Percentiles rank a stretch among this genome's conserved stretches.
These are phyloP conservation scores for Manacus vitellinus DNA, from an alignment of 2,113 vertebrate species.

Conservation along the genomic window DNA sequence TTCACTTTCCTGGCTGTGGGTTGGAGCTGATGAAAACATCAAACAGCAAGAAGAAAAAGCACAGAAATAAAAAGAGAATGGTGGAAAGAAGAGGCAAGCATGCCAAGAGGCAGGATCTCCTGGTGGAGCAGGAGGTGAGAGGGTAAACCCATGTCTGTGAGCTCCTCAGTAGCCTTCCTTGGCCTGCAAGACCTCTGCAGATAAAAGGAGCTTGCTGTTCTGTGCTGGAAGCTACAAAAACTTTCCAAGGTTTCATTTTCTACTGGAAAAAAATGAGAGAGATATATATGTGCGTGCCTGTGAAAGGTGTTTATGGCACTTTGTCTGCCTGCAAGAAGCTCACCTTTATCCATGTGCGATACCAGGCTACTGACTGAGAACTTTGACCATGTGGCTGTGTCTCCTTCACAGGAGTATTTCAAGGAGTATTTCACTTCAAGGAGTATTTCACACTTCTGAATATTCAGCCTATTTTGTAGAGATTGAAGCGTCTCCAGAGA, in stretches of 20 bases:
- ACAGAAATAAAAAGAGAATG: background rate
- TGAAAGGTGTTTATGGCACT: background rate
- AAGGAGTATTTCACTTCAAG: background rate
- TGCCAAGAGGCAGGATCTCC: background rate
- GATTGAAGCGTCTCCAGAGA: background rate
- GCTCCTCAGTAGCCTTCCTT: background rate
- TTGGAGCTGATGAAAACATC: background rate
- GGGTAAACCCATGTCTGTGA: background rate
- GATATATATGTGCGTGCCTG: background rate
- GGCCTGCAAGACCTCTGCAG: background rate
- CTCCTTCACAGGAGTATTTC: background rate
- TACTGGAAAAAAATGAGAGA: background rate
- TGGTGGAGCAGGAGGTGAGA: background rate
- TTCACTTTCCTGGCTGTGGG: fast-evolving
- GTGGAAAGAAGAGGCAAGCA: background rate
- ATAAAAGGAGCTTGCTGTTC: background rate
- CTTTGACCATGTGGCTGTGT: fast-evolving
- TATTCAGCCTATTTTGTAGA: background rate
- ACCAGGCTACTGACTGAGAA: background rate
- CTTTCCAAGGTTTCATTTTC: background rate
- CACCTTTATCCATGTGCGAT: background rate
- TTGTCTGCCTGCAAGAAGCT: background rate
- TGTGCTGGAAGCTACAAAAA: background rate
- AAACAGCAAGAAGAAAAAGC: background rate
- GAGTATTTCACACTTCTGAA: background rate